Evolutionary conservation across 2,113 vertebrate species (phyloP).

Genomic region (Alligator sinensis): DNA sequence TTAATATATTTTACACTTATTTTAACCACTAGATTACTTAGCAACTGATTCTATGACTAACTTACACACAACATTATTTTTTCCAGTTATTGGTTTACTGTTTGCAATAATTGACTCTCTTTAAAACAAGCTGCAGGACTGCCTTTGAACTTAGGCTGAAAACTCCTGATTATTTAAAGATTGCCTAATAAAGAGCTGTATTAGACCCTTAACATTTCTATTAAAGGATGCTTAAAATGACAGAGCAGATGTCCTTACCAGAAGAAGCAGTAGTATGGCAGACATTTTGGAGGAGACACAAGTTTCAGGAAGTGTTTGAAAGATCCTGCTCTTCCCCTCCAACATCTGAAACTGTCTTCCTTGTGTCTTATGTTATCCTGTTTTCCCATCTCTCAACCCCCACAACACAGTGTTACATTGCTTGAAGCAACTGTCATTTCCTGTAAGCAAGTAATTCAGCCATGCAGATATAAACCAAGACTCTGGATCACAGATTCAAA

Average conservation of each 20-base stretch:
- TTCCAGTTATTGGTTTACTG: neutral
- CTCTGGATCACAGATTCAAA: neutral
- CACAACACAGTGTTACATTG: neutral
- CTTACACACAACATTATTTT: neutral
- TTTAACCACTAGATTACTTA: neutral
- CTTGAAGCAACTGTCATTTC: neutral
- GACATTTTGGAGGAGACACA: neutral
- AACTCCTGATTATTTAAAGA: neutral
- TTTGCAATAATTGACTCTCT: neutral
- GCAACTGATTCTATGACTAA: neutral
- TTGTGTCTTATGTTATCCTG: neutral
- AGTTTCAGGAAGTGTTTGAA: neutral
- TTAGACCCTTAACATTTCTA: slow-evolving; percentile 1
- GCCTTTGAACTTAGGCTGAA: neutral
- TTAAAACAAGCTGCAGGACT: neutral
- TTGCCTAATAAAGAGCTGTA: neutral
- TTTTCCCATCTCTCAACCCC: neutral
- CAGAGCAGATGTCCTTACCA: neutral
- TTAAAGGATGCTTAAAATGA: neutral
- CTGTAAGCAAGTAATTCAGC: neutral
- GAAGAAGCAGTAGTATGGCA: neutral
- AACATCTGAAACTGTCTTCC: neutral
- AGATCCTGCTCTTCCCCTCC: neutral
- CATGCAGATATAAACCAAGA: neutral
- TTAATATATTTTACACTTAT: neutral